Base-by-base conservation (phyloP, 2,888 invertebrate species). In the Onchidella celtica region DNA sequence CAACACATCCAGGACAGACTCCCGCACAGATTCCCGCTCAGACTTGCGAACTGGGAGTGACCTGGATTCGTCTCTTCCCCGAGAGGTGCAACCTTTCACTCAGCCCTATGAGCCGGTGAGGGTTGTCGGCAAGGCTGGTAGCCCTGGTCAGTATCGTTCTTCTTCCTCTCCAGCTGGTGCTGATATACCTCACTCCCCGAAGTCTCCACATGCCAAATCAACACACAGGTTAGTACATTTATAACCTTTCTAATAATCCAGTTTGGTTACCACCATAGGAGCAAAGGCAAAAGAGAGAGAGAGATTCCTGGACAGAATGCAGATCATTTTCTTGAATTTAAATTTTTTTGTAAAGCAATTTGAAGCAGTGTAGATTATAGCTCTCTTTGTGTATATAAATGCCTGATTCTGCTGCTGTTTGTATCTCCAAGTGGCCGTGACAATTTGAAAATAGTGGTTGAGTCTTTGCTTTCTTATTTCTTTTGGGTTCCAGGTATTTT, bases 121-220 rank as follows among this genome's bases (percentile, higher is more conserved):
- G 4, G 85, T 86, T 86, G 84, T 85, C 55, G 75, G 75, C 55
- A 83, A 82, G 21, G 78, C 76, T 55, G 61, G 81, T 6, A 85
- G 85, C 68, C 85, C 85, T 34, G 69, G 76, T 57, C 75, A 81
- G 24, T n/a, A n/a, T n/a, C 27, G 32, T 79, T 83, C 72, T 79
- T 78, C 68, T 38, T 38, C 75, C 17, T 78, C 82, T 24, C 63
- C 61, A 59, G 72, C 40, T 38, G 29, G 63, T n/a, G 32, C 85
- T 70, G 36, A 73, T 74, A 24, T 76, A 75, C 68, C 85, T 82
- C 27, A 84, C 82, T 77, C 78, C 36, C 82, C 83, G 21, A 78
- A 81, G 59, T 81, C 86, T 1, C 85, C 84, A 24, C 86, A 90
- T 91, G 94, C 95, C 83, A 95, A 95, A 93, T 95, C 95, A 14